These are phyloP conservation scores for Lophotriccus pileatus DNA, from an alignment of 2,797 vertebrate species.

Conservation along the genomic window DNA sequence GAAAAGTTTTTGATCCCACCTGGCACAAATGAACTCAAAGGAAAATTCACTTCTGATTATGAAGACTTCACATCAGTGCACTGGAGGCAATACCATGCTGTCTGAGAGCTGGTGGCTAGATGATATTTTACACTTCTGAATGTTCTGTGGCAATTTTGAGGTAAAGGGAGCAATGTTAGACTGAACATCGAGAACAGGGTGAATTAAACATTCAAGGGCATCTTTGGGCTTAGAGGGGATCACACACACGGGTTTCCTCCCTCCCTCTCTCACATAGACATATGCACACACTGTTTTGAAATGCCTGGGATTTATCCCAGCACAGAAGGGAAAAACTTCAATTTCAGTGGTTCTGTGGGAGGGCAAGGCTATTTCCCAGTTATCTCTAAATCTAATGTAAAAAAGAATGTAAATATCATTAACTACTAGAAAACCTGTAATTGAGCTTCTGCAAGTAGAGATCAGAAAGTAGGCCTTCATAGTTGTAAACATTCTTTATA, in stretches of 20 bases:
- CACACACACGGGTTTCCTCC: not conserved
- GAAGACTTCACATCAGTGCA: not conserved
- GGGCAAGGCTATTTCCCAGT: not conserved
- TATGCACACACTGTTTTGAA: not conserved
- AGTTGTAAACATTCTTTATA: not conserved
- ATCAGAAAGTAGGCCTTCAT: not conserved
- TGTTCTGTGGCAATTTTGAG: not conserved
- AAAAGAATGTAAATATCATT: not conserved
- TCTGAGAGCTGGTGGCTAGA: not conserved
- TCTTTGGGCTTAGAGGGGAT: not conserved
- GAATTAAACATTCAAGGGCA: not conserved
- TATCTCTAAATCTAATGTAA: not conserved
- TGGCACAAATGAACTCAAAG: not conserved
- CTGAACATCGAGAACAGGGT: not conserved
- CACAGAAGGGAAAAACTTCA: not conserved
- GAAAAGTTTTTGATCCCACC: not conserved
- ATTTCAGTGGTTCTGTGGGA: not conserved
- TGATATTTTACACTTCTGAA: fast-evolving
- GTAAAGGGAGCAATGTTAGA: not conserved
- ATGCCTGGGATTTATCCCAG: not conserved
- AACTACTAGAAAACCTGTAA: not conserved
- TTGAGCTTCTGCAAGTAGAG: not conserved
- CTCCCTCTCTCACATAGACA: not conserved
- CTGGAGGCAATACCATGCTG: not conserved
- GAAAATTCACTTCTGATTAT: not conserved